Evolutionary conservation across 2,888 invertebrate species (phyloP).

Genomic region (Caenorhabditis sinica): DNA sequence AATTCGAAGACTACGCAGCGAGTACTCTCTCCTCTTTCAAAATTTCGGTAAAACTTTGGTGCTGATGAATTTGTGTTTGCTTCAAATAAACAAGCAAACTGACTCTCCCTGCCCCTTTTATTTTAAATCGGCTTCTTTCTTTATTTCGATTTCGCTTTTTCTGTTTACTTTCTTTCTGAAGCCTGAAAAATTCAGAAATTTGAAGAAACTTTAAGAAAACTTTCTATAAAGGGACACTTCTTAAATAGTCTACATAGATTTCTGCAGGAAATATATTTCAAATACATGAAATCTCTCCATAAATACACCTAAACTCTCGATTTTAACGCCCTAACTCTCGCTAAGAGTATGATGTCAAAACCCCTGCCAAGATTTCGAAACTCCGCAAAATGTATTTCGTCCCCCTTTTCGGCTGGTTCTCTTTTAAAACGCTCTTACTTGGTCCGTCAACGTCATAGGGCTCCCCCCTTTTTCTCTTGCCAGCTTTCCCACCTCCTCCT

Average conservation of each 20-base stretch:
- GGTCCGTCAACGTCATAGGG: conserved; percentile 65
- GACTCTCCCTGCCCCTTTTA: conserved; percentile 41
- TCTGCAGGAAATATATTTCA: too few species aligned
- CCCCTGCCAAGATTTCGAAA: conserved; percentile 7
- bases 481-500: conserved; percentile 36
- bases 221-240: too few species aligned
- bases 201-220: neutral
- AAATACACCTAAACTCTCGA: too few species aligned
- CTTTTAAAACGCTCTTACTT: conserved; percentile 50
- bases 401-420: conserved; percentile 24
- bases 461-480: conserved; percentile 9
- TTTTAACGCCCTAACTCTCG: too few species aligned
- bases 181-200: neutral
- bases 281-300: too few species aligned
- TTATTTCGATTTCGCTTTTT: conserved; percentile 8
- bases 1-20: neutral
- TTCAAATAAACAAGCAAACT: conserved; percentile 44
- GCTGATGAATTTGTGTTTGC: conserved; percentile 50
- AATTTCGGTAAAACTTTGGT: conserved; percentile 25
- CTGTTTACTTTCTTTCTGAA: conserved; percentile 28
- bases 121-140: conserved; percentile 43
- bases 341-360: conserved; percentile 11
- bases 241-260: too few species aligned
- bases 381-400: neutral
- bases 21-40: neutral